These are phyloP conservation scores for Scaptomyza cyrtandrae DNA, from an alignment of 2,888 invertebrate genomes.

Conservation along the genomic window DNA sequence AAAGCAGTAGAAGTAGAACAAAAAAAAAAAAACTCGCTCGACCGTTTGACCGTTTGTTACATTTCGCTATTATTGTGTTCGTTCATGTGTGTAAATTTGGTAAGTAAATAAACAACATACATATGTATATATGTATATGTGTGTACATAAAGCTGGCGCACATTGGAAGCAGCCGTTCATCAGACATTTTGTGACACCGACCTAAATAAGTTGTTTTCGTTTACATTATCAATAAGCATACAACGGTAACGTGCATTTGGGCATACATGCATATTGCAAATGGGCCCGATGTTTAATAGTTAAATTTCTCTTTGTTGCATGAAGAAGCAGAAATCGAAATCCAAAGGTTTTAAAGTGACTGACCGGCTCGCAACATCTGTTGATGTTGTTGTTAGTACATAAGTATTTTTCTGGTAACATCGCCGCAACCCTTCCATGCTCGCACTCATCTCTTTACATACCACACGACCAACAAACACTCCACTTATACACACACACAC, in stretches of 20 bases:
- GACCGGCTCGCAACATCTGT: slow-evolving; percentile 52
- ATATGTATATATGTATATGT: not conserved
- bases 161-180: slow-evolving; percentile 31
- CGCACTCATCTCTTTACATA: slow-evolving; percentile 32
- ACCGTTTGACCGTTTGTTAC: slow-evolving; percentile 34
- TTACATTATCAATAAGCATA: slow-evolving; percentile 63
- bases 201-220: slow-evolving; percentile 57
- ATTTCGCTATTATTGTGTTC: slow-evolving; percentile 19
- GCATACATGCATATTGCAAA: slow-evolving; percentile 10
- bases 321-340: not conserved
- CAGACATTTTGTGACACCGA: slow-evolving; percentile 60
- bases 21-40: slow-evolving; percentile 53
- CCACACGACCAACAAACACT: slow-evolving; percentile 7
- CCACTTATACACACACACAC: slow-evolving; percentile 6
- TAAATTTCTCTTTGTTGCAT: slow-evolving; percentile 33
- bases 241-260: slow-evolving; percentile 18
- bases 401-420: slow-evolving; percentile 56
- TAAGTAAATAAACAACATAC: too few species aligned
- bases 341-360: slow-evolving; percentile 34
- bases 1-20: slow-evolving; percentile 63
- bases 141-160: slow-evolving; percentile 21
- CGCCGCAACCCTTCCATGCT: slow-evolving; percentile 43
- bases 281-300: slow-evolving; percentile 5
- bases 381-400: slow-evolving; percentile 26
- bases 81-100: slow-evolving; percentile 10